Conservation (phyloP, 2,113 vertebrate genomes). For the Podocnemis expansa region DNA sequence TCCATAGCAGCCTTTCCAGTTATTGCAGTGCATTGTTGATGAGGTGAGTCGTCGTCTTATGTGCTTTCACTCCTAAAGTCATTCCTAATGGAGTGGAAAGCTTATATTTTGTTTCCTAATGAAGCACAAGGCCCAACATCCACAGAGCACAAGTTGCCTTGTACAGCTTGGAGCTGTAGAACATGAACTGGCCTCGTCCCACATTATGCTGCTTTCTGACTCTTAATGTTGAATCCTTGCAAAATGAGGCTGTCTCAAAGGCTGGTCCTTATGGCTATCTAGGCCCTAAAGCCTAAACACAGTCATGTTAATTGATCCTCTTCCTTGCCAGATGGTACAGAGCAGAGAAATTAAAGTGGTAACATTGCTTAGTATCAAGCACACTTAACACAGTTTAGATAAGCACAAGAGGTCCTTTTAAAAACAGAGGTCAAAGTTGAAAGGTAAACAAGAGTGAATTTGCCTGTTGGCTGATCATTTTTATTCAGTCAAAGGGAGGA, state of each 20-base stretch:
- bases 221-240: background rate
- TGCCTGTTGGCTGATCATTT: background rate
- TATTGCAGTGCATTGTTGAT: constrained; percentile 99
- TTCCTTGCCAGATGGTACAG: constrained; percentile 44
- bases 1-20: constrained; percentile 93
- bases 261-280: background rate
- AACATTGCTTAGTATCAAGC: background rate
- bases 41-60: constrained; percentile 99
- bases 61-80: constrained; percentile 99
- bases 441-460: background rate
- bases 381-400: accelerated
- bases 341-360: background rate
- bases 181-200: constrained; percentile 68
- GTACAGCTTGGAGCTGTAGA: constrained; percentile 72
- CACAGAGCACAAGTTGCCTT: constrained; percentile 84
- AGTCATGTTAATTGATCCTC: background rate
- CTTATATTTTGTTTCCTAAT: constrained; percentile 99
- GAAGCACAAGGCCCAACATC: constrained; percentile 96
- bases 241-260: constrained; percentile 1
- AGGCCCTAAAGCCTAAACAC: constrained; percentile 3
- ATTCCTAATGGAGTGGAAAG: constrained; percentile 99
- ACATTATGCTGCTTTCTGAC: constrained; percentile 39
- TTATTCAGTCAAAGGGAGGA: background rate
- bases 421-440: background rate
- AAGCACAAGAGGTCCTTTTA: background rate